Conservation (phyloP, 2,888 invertebrate species). For the Choristoneura rosaceana region DNA sequence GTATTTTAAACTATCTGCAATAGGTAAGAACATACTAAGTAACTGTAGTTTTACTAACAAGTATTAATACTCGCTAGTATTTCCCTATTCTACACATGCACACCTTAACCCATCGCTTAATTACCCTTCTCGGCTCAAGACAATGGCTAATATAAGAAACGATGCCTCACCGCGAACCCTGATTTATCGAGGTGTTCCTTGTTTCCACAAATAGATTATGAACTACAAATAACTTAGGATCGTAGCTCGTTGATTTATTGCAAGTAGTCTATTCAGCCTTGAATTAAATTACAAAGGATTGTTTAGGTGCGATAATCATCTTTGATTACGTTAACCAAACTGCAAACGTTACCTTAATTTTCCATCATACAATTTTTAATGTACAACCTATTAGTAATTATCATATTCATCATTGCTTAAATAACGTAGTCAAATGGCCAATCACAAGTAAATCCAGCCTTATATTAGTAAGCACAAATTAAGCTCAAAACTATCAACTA, state of each 20-base stretch:
- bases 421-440: too few species aligned
- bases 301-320: too few species aligned
- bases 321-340: too few species aligned
- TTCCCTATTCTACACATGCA: not conserved
- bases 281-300: not conserved
- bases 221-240: constrained; percentile 64
- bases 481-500: constrained; percentile 10
- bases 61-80: constrained; percentile 15
- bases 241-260: constrained; percentile 27
- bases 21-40: too few species aligned
- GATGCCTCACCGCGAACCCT: constrained; percentile 73
- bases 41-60: not conserved
- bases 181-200: constrained; percentile 75
- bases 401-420: too few species aligned
- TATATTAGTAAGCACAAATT: not conserved
- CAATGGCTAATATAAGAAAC: constrained; percentile 85
- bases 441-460: not conserved
- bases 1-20: too few species aligned
- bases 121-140: constrained; percentile 76
- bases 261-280: constrained; percentile 12
- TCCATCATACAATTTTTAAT: too few species aligned
- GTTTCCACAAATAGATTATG: constrained; percentile 70
- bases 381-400: too few species aligned
- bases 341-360: too few species aligned
- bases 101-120: constrained; percentile 64